Percentiles rank a stretch among this genome's conserved stretches.
Conservation (phyloP, 2,797 vertebrate genomes). For the Xerus rutilus region DNA sequence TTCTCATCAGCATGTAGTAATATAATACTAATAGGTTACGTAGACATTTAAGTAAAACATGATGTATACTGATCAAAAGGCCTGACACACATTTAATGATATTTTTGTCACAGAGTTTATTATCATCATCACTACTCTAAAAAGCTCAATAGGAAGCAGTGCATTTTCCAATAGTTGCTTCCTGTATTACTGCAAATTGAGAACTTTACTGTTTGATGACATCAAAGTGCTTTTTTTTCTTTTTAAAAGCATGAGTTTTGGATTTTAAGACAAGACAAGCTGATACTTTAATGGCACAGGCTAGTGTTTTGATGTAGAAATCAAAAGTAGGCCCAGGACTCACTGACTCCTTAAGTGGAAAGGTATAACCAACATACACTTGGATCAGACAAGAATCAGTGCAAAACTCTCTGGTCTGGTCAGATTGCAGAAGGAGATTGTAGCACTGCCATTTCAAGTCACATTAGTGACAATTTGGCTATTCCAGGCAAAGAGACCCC, state of each 20-base stretch:
- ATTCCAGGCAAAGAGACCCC: neutral
- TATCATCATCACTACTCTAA: neutral
- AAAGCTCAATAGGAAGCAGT: neutral
- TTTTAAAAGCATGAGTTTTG: neutral
- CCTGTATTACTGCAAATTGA: neutral
- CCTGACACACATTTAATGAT: neutral
- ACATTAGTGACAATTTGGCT: neutral
- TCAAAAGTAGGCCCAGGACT: neutral
- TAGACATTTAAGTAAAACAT: conserved; percentile 18
- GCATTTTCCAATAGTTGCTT: neutral
- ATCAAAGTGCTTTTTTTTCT: neutral
- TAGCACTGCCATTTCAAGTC: neutral
- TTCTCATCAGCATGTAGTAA: neutral
- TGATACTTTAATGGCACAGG: neutral
- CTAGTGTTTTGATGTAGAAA: neutral
- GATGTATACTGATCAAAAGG: neutral
- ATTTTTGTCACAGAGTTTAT: neutral
- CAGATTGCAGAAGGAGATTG: neutral
- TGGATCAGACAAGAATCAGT: neutral
- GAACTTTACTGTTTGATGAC: neutral
- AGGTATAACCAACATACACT: neutral
- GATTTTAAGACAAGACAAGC: neutral
- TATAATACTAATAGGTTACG: neutral
- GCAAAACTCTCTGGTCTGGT: neutral
- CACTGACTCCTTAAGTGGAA: neutral